Evolutionary conservation across 2,113 vertebrate species (phyloP).

Genomic region (Archilochus colubris): DNA sequence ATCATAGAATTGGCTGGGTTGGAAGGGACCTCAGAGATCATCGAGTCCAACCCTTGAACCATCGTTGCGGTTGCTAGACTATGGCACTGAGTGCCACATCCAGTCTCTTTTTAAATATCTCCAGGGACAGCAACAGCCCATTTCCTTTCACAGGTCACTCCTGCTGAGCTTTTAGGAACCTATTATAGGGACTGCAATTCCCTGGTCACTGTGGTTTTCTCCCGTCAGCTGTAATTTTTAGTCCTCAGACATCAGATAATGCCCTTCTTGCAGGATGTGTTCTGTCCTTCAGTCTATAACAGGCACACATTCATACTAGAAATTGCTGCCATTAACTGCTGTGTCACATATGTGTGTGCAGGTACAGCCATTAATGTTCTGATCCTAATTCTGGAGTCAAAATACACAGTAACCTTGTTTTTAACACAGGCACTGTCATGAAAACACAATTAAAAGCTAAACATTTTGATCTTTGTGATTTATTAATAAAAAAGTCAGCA

Average conservation of each 20-base stretch:
- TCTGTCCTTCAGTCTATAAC: not conserved
- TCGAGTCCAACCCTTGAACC: too few relatives aligned
- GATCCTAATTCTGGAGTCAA: not conserved
- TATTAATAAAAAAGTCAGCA: not conserved
- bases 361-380: fast-evolving
- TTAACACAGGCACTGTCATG: not conserved
- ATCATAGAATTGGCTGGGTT: too few relatives aligned
- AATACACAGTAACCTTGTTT: not conserved
- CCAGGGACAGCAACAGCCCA: not conserved
- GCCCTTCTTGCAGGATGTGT: not conserved
- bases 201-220: not conserved
- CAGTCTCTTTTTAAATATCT: too few relatives aligned
- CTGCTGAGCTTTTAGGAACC: not conserved
- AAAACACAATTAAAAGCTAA: not conserved
- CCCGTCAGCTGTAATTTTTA: not conserved
- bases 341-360: fast-evolving
- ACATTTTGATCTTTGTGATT: not conserved
- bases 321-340: not conserved
- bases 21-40: too few relatives aligned
- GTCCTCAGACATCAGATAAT: not conserved
- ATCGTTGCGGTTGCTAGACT: too few relatives aligned
- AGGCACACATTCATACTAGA: fast-evolving
- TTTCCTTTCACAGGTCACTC: not conserved
- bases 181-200: not conserved
- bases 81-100: too few relatives aligned